Percentiles rank a stretch among this genome's conserved stretches.
phyloP scores from a whole-genome alignment of 2,113 vertebrate species.

The Anarrhichthys ocellatus region DNA sequence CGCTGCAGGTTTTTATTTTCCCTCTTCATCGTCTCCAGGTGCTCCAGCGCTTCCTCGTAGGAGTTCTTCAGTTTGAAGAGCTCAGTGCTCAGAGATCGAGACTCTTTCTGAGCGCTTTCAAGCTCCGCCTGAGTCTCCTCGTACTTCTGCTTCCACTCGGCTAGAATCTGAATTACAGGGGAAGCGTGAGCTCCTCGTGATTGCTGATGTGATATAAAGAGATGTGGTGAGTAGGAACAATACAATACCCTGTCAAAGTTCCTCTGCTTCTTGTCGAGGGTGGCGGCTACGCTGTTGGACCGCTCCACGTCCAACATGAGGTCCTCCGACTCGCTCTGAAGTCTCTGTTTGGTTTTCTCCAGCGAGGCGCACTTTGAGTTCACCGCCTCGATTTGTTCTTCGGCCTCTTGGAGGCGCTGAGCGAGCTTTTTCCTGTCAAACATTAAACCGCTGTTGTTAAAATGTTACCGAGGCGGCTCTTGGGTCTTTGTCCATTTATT shows the following conservation, averaged over 20 bases:
- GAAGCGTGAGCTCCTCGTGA: background rate
- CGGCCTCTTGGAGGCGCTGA: constrained; percentile 77
- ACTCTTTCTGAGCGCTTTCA: constrained; percentile 70
- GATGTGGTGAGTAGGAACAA: background rate
- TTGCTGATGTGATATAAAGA: background rate
- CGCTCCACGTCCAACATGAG: constrained; percentile 66
- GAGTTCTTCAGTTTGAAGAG: constrained; percentile 80
- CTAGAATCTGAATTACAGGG: constrained; percentile 53
- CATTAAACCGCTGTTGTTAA: background rate
- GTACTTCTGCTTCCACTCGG: constrained; percentile 78
- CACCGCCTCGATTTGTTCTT: constrained; percentile 71
- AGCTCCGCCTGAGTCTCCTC: constrained; percentile 78
- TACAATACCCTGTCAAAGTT: constrained; percentile 73
- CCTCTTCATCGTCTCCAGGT: constrained; percentile 73
- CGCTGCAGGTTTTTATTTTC: constrained; percentile 81
- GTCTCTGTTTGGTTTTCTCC: constrained; percentile 78
- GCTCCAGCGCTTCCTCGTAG: constrained; percentile 73
- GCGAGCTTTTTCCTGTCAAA: constrained; percentile 71
- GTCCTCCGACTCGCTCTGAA: constrained; percentile 73
- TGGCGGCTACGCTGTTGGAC: constrained; percentile 59
- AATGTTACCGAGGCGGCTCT: background rate
- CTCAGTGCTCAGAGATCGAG: constrained; percentile 71
- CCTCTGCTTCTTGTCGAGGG: constrained; percentile 73
- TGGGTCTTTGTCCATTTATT: too few species aligned
- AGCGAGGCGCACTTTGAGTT: constrained; percentile 78